phyloP scores from a whole-genome alignment of 2,888 invertebrate genomes.

The Leptopilina syphax region DNA sequence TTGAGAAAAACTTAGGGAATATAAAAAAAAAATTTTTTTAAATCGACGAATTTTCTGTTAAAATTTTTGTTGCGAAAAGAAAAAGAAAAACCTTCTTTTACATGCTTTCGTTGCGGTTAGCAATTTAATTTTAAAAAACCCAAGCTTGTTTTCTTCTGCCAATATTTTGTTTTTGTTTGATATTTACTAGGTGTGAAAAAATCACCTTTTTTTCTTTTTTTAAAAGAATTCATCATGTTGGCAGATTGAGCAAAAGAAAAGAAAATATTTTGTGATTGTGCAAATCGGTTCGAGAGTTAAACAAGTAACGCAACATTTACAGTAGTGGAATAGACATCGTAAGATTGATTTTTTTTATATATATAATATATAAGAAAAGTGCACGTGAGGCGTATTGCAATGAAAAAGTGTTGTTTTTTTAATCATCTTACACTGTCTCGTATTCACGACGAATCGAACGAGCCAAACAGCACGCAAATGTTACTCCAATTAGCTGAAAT shows the following conservation, averaged over 20 bases:
- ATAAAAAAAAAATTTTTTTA: slow-evolving; percentile 5
- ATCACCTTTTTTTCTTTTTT: not conserved
- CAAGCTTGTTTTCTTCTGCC: slow-evolving; percentile 43
- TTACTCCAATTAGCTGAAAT: slow-evolving; percentile 89
- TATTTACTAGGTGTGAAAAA: too few relatives aligned
- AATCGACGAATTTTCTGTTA: not conserved
- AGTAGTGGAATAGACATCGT: slow-evolving; percentile 61
- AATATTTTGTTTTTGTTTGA: slow-evolving; percentile 18
- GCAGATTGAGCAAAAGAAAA: slow-evolving; percentile 54
- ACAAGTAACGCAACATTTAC: slow-evolving; percentile 57
- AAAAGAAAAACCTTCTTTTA: slow-evolving; percentile 44
- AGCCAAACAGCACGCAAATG: slow-evolving; percentile 95
- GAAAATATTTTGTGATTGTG: slow-evolving; percentile 61
- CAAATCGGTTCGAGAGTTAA: slow-evolving; percentile 62
- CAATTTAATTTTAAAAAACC: slow-evolving; percentile 39
- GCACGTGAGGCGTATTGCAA: slow-evolving; percentile 67
- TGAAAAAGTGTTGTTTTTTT: slow-evolving; percentile 60
- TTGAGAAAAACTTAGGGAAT: not conserved
- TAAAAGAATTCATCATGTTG: slow-evolving; percentile 38
- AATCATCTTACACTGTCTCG: slow-evolving; percentile 85
- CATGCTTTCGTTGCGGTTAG: slow-evolving; percentile 37
- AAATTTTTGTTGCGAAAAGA: slow-evolving; percentile 16
- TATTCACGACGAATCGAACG: slow-evolving; percentile 95
- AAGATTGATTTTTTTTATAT: slow-evolving; percentile 54
- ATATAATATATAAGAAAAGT: slow-evolving; percentile 58